Conservation (phyloP, 2,888 invertebrate genomes). For the Halocaridina rubra region DNA sequence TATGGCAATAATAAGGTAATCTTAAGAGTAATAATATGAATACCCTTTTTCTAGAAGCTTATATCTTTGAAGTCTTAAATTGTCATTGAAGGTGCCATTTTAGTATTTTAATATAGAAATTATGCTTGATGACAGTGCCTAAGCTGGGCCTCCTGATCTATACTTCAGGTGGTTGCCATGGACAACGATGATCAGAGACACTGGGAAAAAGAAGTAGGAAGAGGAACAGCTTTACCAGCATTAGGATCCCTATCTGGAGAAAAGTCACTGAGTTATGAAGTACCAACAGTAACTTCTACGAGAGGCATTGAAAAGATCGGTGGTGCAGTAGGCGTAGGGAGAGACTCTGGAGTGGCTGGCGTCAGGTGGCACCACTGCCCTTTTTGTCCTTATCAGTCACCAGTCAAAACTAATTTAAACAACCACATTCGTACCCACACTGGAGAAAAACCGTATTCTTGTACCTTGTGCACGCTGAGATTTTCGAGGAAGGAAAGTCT, state of each 20-base stretch:
- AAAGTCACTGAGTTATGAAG: no score
- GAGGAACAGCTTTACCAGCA: no score
- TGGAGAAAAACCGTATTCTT: slow-evolving; percentile 12
- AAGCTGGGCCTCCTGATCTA: neutral
- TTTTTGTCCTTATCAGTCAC: neutral
- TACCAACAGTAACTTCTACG: no score
- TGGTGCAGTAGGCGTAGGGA: no score
- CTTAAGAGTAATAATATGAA: no score
- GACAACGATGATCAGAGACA: slow-evolving; percentile 9
- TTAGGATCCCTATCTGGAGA: no score
- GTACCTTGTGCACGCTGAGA: slow-evolving; percentile 3
- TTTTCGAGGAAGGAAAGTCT: slow-evolving; percentile 12
- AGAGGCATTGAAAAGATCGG: no score
- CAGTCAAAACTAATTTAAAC: slow-evolving; percentile 18
- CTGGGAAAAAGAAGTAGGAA: neutral
- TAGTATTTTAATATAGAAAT: neutral
- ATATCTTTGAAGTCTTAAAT: no score
- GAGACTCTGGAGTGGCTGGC: no score
- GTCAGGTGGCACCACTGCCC: slow-evolving; percentile 12
- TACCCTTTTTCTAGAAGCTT: no score
- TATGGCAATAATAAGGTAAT: no score
- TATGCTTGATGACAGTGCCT: neutral
- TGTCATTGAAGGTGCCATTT: no score
- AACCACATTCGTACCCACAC: slow-evolving; percentile 11
- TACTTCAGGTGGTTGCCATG: slow-evolving; percentile 15